A percentile compares a stretch with the other conserved stretches of the same genome.
These are phyloP conservation scores for Esox masquinongy DNA, from an alignment of 2,797 vertebrate genomes.

Conservation along the genomic window DNA sequence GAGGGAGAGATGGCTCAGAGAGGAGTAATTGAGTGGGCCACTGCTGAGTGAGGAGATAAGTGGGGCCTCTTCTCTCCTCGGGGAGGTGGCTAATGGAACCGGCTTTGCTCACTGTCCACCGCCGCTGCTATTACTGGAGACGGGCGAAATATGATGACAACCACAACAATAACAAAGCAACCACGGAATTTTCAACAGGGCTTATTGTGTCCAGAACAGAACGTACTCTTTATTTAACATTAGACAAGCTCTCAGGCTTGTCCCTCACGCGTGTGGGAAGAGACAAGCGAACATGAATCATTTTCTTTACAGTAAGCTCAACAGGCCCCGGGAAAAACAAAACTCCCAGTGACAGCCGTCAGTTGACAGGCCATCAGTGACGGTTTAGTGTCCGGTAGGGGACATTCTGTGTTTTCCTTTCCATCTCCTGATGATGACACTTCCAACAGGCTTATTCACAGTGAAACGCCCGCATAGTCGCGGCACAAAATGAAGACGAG, in stretches of 20 bases:
- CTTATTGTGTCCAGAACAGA: neutral
- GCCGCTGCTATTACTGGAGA: neutral
- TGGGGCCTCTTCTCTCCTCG: constrained; percentile 38
- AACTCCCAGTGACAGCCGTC: too few species aligned
- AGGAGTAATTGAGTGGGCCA: constrained; percentile 57
- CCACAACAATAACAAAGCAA: neutral
- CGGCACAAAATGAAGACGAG: neutral
- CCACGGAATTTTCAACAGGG: neutral
- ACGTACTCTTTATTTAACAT: neutral
- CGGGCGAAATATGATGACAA: neutral
- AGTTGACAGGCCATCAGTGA: too few species aligned
- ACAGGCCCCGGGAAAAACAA: neutral
- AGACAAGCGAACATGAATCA: neutral
- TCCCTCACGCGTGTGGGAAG: neutral
- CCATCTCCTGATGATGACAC: neutral
- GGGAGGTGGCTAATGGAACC: constrained; percentile 47
- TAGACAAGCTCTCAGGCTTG: neutral
- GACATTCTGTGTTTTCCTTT: neutral
- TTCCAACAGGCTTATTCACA: neutral
- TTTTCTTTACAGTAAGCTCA: neutral
- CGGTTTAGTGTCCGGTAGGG: neutral
- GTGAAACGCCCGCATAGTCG: neutral
- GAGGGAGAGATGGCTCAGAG: constrained; percentile 44
- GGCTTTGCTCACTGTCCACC: constrained; percentile 24
- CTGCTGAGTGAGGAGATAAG: constrained; percentile 45